Percentiles rank a stretch among this genome's conserved stretches.
phyloP scores from a whole-genome alignment of 2,113 vertebrate genomes.

The Hippocampus comes region DNA sequence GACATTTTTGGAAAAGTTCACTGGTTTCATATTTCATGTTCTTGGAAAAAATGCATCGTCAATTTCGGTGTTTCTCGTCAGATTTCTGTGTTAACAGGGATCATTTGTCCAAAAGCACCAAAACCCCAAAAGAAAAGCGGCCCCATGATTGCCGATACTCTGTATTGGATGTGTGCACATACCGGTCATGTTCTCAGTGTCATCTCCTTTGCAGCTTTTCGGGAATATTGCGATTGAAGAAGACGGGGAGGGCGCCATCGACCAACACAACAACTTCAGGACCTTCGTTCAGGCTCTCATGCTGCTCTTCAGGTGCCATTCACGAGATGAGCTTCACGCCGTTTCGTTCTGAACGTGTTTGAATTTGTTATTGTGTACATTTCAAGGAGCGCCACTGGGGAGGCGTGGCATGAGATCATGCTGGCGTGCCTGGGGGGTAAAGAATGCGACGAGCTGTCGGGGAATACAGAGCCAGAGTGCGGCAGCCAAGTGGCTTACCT shows the following conservation, averaged over 20 bases:
- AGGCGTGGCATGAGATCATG: slow-evolving; percentile 99
- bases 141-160: neutral
- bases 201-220: slow-evolving; percentile 81
- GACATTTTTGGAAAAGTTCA: neutral
- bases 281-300: slow-evolving; percentile 94
- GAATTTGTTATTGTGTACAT: slow-evolving; percentile 1
- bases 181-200: slow-evolving; percentile 5
- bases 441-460: slow-evolving; percentile 76
- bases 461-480: slow-evolving; percentile 79
- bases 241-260: slow-evolving; percentile 83
- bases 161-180: neutral
- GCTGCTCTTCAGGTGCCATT: slow-evolving; percentile 92
- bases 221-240: slow-evolving; percentile 92
- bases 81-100: neutral
- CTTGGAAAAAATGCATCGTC: too few relatives aligned
- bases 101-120: too few relatives aligned
- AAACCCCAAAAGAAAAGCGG: neutral
- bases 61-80: too few relatives aligned
- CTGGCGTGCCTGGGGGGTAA: slow-evolving; percentile 87
- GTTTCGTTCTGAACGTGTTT: neutral
- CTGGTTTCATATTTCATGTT: neutral
- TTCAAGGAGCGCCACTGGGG: slow-evolving; percentile 91
- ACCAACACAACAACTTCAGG: slow-evolving; percentile 97
- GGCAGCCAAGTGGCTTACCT: slow-evolving; percentile 95
- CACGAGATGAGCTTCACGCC: neutral